Evolutionary conservation across 2,113 vertebrate species (phyloP).

Genomic region (Erythrolamprus reginae): DNA sequence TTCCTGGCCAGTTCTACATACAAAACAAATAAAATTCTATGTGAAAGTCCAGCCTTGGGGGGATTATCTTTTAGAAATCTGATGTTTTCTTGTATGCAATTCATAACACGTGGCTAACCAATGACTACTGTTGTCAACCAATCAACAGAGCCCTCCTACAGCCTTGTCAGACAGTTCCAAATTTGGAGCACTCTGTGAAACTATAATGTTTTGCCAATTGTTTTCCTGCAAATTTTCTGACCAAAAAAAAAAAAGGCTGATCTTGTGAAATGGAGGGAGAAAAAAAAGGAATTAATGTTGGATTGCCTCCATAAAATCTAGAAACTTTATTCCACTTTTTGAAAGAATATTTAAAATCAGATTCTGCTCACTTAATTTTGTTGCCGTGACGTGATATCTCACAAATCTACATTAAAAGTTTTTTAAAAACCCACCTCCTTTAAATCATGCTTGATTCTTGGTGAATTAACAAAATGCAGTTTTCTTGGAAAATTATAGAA

Average conservation of each 20-base stretch:
- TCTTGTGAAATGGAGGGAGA: neutral
- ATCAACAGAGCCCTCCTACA: neutral
- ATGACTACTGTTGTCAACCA: neutral
- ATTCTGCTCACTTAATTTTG: neutral
- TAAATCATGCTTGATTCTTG: neutral
- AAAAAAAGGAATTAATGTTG: neutral
- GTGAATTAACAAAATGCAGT: neutral
- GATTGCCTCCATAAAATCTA: neutral
- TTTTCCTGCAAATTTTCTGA: neutral
- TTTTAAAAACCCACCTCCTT: neutral
- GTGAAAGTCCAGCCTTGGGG: neutral
- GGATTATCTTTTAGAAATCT: neutral
- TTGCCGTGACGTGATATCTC: neutral
- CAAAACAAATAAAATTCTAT: neutral
- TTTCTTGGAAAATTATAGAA: neutral
- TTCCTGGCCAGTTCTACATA: neutral
- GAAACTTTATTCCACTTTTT: neutral
- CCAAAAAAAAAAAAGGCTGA: neutral
- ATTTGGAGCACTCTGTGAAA: neutral
- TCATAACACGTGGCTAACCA: neutral
- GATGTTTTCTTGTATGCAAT: neutral
- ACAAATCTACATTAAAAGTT: neutral
- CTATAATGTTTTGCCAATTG: neutral
- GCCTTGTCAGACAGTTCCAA: neutral
- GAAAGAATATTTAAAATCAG: neutral